Conservation (phyloP, 2,113 vertebrate species). For the Osmerus mordax region DNA sequence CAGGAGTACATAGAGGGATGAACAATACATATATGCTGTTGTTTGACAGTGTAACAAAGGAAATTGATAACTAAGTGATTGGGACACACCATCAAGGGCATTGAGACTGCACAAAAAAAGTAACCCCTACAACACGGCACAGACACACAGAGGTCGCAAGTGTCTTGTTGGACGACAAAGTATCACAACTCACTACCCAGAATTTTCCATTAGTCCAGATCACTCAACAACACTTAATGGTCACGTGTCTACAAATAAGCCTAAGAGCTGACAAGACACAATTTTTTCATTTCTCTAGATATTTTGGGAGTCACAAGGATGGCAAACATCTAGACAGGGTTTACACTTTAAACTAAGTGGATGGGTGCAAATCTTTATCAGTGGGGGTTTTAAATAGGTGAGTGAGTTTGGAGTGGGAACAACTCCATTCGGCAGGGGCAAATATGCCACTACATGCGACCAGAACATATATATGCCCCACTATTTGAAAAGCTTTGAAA, state of each 20-base stretch:
- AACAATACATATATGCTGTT: background rate
- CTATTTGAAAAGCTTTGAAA: background rate
- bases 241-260: background rate
- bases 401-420: slow-evolving; percentile 5
- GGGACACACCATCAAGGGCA: background rate
- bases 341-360: background rate
- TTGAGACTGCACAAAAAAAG: slow-evolving; percentile 4
- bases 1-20: background rate
- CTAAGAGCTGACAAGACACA: slow-evolving; percentile 1
- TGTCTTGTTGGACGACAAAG: background rate
- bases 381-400: background rate
- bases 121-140: slow-evolving; percentile 4
- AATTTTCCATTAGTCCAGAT: background rate
- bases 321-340: background rate
- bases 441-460: slow-evolving; percentile 10
- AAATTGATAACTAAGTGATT: background rate
- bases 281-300: background rate
- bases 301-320: background rate
- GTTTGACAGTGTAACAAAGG: slow-evolving; percentile 6
- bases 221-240: background rate
- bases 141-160: slow-evolving; percentile 5
- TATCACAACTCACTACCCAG: background rate
- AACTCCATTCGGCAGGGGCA: background rate
- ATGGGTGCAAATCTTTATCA: background rate
- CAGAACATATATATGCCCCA: background rate